These are phyloP conservation scores for Melipona bicolor DNA, from an alignment of 2,888 invertebrate genomes.

Conservation along the genomic window DNA sequence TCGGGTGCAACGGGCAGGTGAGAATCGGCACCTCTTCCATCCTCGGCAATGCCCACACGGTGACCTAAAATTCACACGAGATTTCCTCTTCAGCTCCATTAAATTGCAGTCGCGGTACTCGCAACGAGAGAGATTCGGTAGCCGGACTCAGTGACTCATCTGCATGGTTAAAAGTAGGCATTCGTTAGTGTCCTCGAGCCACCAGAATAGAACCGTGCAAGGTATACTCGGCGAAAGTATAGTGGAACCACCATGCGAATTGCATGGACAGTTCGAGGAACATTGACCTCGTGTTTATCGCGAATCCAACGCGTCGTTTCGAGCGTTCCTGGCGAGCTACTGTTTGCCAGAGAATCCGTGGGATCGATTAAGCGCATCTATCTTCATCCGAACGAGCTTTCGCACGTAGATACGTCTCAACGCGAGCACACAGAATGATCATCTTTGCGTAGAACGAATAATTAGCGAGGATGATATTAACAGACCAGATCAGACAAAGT, in stretches of 20 bases:
- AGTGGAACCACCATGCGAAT: conserved; percentile 57
- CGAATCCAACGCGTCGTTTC: conserved; percentile 36
- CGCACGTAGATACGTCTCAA: background rate
- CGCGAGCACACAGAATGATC: background rate
- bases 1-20: conserved; percentile 85
- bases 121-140: conserved; percentile 50
- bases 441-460: background rate
- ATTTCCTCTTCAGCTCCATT: conserved; percentile 63
- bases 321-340: conserved; percentile 22
- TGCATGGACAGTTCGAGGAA: conserved; percentile 55
- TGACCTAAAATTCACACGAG: conserved; percentile 81
- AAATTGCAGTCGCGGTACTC: conserved; percentile 52
- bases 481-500: background rate
- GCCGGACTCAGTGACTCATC: conserved; percentile 55
- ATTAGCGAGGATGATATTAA: background rate
- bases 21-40: conserved; percentile 89
- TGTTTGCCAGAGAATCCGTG: conserved; percentile 26
- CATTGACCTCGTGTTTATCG: conserved; percentile 57
- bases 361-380: conserved; percentile 30
- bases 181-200: conserved; percentile 83
- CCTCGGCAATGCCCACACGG: conserved; percentile 88
- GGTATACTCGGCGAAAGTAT: conserved; percentile 46
- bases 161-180: conserved; percentile 63
- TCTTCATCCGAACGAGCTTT: conserved; percentile 14
- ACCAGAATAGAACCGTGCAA: conserved; percentile 62